Conservation (phyloP, 2,888 invertebrate species). For the Therioaphis trifolii region DNA sequence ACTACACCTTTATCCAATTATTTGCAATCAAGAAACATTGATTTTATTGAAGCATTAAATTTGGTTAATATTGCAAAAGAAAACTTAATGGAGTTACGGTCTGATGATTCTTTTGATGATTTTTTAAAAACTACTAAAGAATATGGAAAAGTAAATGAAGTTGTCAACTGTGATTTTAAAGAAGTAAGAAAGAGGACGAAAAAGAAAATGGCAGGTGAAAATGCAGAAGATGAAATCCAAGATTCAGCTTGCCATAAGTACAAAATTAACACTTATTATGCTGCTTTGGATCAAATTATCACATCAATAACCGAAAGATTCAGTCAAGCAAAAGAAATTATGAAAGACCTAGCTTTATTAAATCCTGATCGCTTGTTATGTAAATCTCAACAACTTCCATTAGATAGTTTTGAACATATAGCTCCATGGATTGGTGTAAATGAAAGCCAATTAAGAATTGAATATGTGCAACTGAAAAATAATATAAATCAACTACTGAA, state of each 20-base stretch:
- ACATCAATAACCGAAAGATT: slow-evolving; percentile 2
- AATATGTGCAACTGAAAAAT: slow-evolving; percentile 3
- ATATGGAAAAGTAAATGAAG: too few species aligned
- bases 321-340: slow-evolving; percentile 22
- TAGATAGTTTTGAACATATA: slow-evolving; percentile 21
- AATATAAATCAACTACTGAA: background rate
- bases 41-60: too few species aligned
- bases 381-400: background rate
- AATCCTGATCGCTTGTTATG: background rate
- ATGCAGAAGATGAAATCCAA: background rate
- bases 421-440: too few species aligned
- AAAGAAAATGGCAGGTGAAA: slow-evolving; percentile 17
- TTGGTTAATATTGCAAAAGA: too few species aligned
- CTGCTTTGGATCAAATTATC: slow-evolving; percentile 1
- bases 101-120: too few species aligned
- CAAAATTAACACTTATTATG: background rate
- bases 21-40: too few species aligned
- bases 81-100: too few species aligned
- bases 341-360: slow-evolving; percentile 17
- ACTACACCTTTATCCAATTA: too few species aligned
- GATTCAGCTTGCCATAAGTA: background rate
- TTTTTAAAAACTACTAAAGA: too few species aligned
- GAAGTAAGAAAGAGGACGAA: background rate
- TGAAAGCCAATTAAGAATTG: background rate
- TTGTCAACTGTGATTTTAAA: too few species aligned